Percentiles rank a stretch among this genome's conserved stretches.
Evolutionary conservation across 1,140 invertebrate species (phyloP).

Genomic region (Chymomyza costata): DNA sequence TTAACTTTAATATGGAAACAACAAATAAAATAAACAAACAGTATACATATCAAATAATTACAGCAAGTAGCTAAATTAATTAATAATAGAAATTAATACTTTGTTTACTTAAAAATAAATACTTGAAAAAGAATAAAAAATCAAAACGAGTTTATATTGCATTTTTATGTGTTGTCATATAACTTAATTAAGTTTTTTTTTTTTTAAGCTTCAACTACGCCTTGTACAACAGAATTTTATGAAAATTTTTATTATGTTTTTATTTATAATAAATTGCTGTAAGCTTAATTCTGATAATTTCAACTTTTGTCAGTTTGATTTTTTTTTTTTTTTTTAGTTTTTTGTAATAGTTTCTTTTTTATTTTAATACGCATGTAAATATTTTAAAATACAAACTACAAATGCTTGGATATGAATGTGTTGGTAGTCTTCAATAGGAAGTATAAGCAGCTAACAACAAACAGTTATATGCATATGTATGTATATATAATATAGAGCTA

Average conservation of each 20-base stretch:
- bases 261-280: too few relatives aligned
- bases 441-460: constrained; percentile 72
- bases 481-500: constrained; percentile 25
- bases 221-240: too few relatives aligned
- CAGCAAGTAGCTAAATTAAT: too few relatives aligned
- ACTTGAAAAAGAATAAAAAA: too few relatives aligned
- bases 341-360: not conserved
- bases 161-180: too few relatives aligned
- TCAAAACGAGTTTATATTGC: too few relatives aligned
- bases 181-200: constrained; percentile 1
- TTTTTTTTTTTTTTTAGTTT: constrained; percentile 1
- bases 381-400: constrained; percentile 41
- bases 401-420: constrained; percentile 56
- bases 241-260: too few relatives aligned
- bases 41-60: too few relatives aligned
- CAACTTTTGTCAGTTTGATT: constrained; percentile 6
- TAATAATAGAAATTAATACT: too few relatives aligned
- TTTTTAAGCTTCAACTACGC: not conserved
- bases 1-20: constrained; percentile 12
- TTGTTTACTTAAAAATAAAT: too few relatives aligned
- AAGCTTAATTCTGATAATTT: too few relatives aligned
- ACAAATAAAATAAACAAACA: too few relatives aligned
- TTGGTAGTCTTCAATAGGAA: constrained; percentile 67
- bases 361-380: constrained; percentile 22
- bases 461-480: constrained; percentile 54